Percentiles rank a stretch among this genome's conserved stretches.
These are phyloP conservation scores for Agrochola litura DNA, from an alignment of 2,888 invertebrate species.

Conservation along the genomic window DNA sequence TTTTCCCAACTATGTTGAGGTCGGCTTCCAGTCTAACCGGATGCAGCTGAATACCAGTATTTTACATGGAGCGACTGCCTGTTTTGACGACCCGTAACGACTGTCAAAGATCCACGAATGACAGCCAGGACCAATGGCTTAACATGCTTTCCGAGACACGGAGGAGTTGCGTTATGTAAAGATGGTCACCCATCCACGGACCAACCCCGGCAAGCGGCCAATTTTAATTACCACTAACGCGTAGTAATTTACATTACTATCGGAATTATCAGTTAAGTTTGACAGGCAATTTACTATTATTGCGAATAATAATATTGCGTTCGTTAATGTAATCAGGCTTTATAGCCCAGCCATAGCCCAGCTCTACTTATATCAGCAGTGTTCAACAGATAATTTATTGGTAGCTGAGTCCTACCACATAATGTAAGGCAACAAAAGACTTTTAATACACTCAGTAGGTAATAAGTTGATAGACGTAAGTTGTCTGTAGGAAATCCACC, in stretches of 20 bases:
- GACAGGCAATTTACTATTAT: conserved; percentile 43
- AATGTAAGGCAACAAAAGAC: conserved; percentile 13
- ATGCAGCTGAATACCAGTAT: too few relatives aligned
- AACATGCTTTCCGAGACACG: too few relatives aligned
- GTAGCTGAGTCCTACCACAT: not conserved
- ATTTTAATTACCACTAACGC: not conserved
- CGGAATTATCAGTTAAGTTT: conserved; percentile 31
- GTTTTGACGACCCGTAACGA: too few relatives aligned
- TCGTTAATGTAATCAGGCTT: conserved; percentile 49
- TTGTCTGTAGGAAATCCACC: conserved; percentile 5
- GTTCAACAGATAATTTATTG: conserved; percentile 25
- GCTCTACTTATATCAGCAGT: conserved; percentile 18
- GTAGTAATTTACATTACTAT: conserved; percentile 14
- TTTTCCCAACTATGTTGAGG: too few relatives aligned
- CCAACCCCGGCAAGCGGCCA: too few relatives aligned
- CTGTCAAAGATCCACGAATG: too few relatives aligned
- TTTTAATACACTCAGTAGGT: conserved; percentile 11
- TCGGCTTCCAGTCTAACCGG: too few relatives aligned
- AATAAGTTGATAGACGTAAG: not conserved
- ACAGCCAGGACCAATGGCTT: too few relatives aligned
- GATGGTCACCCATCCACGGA: too few relatives aligned
- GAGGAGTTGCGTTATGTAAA: too few relatives aligned
- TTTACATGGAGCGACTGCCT: too few relatives aligned
- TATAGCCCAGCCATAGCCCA: conserved; percentile 22
- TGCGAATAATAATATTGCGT: conserved; percentile 45